Conservation (phyloP, 2,113 vertebrate species). For the Rhinopomastus cyanomelas region DNA sequence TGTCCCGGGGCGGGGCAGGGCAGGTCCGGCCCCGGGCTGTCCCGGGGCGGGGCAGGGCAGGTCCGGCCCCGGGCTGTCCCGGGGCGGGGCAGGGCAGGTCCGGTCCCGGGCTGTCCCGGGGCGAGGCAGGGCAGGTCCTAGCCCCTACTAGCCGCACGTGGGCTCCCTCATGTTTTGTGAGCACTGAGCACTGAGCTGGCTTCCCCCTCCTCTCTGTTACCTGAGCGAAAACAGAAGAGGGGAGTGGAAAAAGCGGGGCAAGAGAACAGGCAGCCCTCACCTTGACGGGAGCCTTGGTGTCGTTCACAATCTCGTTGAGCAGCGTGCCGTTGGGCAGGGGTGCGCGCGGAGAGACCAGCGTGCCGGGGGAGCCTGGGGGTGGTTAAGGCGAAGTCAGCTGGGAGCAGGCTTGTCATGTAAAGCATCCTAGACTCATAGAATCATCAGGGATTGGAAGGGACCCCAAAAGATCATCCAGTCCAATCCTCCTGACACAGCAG, state of each 20-base stretch:
- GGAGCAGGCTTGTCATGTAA: neutral
- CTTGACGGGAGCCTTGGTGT: conserved; percentile 64
- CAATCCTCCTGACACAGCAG: no score
- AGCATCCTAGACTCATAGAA: no score
- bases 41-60: no score
- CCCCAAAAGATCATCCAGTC: no score
- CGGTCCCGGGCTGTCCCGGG: no score
- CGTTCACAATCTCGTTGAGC: conserved; percentile 62
- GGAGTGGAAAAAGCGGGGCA: neutral
- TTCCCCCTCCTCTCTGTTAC: neutral
- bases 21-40: no score
- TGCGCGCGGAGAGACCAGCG: neutral
- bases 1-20: no score
- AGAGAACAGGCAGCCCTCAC: conserved; percentile 43
- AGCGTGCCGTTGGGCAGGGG: conserved; percentile 37
- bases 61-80: no score
- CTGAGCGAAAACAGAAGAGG: neutral
- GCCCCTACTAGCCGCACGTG: no score
- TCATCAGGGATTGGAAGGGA: no score
- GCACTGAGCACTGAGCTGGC: neutral
- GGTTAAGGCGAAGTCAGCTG: neutral
- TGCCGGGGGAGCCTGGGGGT: conserved; percentile 12
- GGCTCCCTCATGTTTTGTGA: neutral
- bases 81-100: no score
- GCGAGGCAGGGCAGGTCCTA: neutral